These are phyloP conservation scores for Geodia barretti DNA, from an alignment of 37 sponge, comb jelly and placozoan species.

Conservation along the genomic window DNA sequence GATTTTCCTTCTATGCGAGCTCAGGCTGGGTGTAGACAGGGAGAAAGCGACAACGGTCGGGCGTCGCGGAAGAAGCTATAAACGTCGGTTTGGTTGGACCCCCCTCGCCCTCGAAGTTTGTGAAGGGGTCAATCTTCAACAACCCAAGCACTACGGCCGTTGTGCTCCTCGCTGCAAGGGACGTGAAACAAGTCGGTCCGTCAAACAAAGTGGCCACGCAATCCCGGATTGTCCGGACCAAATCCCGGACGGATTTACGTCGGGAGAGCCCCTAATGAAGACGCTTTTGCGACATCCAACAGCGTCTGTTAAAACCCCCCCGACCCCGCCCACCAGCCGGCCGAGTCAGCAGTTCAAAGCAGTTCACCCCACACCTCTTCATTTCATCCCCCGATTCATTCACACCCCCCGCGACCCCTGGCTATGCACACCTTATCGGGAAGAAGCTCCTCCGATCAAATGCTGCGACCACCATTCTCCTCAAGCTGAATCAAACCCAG, in stretches of 20 bases:
- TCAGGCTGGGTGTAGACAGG: slow-evolving; percentile 14
- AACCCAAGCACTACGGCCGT: slow-evolving; percentile 16
- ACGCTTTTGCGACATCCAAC: slow-evolving; percentile 28
- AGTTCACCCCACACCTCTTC: too few relatives aligned
- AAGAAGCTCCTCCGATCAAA: slow-evolving; percentile 75
- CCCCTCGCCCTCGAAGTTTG: slow-evolving; percentile 40
- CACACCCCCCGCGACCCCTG: slow-evolving; percentile 63
- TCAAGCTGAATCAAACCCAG: slow-evolving; percentile 63
- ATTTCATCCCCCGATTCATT: slow-evolving; percentile 24
- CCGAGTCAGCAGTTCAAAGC: slow-evolving; percentile 3
- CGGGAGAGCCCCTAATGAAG: slow-evolving; percentile 6
- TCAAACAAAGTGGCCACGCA: slow-evolving; percentile 10
- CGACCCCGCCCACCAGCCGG: slow-evolving; percentile 53
- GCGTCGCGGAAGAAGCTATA: slow-evolving; percentile 25
- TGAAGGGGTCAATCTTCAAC: slow-evolving; percentile 26
- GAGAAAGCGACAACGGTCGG: slow-evolving; percentile 34
- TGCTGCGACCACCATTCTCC: slow-evolving; percentile 72
- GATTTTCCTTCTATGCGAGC: slow-evolving; percentile 38
- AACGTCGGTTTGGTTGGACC: slow-evolving; percentile 35
- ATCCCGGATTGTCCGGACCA: slow-evolving; percentile 21
- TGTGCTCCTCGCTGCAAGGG: neutral
- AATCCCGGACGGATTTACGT: slow-evolving; percentile 35
- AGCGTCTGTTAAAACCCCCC: slow-evolving; percentile 24
- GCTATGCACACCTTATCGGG: slow-evolving; percentile 42
- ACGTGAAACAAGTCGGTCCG: neutral